Conservation (phyloP, 2,797 vertebrate species). For the Sebastes dallii region DNA sequence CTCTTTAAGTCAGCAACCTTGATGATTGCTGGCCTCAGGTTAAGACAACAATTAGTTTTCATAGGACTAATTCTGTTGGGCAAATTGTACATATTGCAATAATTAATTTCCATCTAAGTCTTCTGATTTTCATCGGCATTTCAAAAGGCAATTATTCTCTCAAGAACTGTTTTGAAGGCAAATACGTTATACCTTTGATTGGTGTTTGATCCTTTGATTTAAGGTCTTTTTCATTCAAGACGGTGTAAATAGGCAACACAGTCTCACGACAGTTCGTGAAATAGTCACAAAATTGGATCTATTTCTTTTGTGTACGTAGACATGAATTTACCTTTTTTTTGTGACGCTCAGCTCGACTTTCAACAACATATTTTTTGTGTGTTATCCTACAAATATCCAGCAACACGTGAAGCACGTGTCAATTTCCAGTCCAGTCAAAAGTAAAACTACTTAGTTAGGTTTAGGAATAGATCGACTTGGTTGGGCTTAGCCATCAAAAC, state of each 20-base stretch:
- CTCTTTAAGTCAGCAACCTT: background rate
- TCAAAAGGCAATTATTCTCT: background rate
- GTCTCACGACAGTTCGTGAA: too few relatives aligned
- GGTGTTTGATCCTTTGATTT: background rate
- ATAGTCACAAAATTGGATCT: too few relatives aligned
- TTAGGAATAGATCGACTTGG: too few relatives aligned
- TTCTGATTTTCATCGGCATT: background rate
- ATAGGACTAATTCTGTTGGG: background rate
- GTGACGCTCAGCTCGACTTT: too few relatives aligned
- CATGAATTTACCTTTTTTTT: too few relatives aligned
- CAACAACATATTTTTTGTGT: too few relatives aligned
- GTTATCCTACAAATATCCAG: too few relatives aligned
- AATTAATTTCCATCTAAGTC: background rate
- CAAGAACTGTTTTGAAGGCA: background rate
- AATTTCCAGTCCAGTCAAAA: too few relatives aligned
- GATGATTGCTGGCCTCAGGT: background rate
- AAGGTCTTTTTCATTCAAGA: background rate
- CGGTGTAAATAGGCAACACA: background rate
- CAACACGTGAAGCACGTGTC: too few relatives aligned
- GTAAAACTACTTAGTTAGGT: too few relatives aligned
- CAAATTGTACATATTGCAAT: background rate
- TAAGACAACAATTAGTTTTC: background rate
- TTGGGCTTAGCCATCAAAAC: too few relatives aligned
- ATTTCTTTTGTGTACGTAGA: too few relatives aligned
- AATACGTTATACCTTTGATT: background rate